Evolutionary conservation across 2,113 vertebrate species (phyloP).

Genomic region (Gopherus evgoodei): DNA sequence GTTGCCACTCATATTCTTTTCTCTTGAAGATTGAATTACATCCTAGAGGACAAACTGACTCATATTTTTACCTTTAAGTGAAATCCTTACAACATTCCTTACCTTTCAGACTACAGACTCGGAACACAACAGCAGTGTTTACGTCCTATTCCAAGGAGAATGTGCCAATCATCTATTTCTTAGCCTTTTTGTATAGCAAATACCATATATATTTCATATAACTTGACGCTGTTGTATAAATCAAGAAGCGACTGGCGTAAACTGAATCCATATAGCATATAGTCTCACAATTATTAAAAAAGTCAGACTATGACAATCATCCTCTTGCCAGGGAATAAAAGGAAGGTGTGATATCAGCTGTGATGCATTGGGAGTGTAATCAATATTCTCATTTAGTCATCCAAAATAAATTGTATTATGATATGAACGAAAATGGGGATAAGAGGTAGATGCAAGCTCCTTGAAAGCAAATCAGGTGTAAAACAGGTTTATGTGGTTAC

Average conservation of each 20-base stretch:
- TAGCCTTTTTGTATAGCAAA: neutral
- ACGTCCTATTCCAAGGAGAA: neutral
- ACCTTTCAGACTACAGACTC: neutral
- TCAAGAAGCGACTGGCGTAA: neutral
- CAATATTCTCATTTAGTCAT: neutral
- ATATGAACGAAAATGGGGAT: neutral
- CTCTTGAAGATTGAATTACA: constrained; percentile 20
- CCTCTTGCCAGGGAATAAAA: neutral
- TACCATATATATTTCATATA: neutral
- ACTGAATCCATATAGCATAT: neutral
- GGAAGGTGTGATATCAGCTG: neutral
- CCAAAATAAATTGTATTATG: rapidly evolving
- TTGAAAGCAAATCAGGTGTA: neutral
- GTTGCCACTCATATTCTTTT: neutral
- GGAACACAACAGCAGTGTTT: neutral
- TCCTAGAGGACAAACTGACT: neutral
- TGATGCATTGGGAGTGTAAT: rapidly evolving
- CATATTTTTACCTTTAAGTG: neutral
- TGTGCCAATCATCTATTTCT: neutral
- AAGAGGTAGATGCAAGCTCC: rapidly evolving
- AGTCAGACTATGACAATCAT: neutral
- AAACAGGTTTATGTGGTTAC: neutral
- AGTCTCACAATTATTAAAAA: neutral
- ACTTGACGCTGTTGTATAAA: neutral
- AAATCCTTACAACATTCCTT: neutral